phyloP scores from a whole-genome alignment of 1,140 invertebrate species.

The Drosophila mauritiana region DNA sequence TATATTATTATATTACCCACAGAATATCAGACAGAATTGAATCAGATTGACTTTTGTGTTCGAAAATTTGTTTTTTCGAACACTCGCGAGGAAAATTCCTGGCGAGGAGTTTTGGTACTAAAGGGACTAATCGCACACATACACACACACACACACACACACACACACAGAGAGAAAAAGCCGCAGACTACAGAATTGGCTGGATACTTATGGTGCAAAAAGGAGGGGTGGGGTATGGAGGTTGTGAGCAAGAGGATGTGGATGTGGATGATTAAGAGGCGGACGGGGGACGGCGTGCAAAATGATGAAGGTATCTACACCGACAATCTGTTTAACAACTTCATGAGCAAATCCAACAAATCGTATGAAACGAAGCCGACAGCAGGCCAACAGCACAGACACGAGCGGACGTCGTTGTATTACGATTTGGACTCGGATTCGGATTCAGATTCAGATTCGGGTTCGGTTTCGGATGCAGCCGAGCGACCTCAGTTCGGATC shows the following conservation, averaged over 20 bases:
- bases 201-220: constrained; percentile 21
- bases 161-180: constrained; percentile 32
- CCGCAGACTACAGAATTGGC: constrained; percentile 41
- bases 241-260: constrained; percentile 2
- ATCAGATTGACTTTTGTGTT: no score
- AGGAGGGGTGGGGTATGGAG: constrained; percentile 3
- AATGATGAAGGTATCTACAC: constrained; percentile 84
- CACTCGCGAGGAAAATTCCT: no score
- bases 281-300: constrained; percentile 53
- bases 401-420: constrained; percentile 35
- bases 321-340: constrained; percentile 85
- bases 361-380: constrained; percentile 75
- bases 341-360: constrained; percentile 85
- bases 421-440: constrained; percentile 37
- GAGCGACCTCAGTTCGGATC: constrained; percentile 38
- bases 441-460: constrained; percentile 19
- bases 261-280: background rate
- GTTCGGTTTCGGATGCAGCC: constrained; percentile 14
- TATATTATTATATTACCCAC: no score
- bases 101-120: no score
- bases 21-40: no score
- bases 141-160: constrained; percentile 59
- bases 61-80: no score
- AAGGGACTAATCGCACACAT: constrained; percentile 76
- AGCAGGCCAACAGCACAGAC: constrained; percentile 43